A percentile compares a stretch with the other conserved stretches of the same genome.
These are phyloP conservation scores for Steatocranus sp. DNA, from an alignment of 2,797 vertebrate species.

Conservation along the genomic window DNA sequence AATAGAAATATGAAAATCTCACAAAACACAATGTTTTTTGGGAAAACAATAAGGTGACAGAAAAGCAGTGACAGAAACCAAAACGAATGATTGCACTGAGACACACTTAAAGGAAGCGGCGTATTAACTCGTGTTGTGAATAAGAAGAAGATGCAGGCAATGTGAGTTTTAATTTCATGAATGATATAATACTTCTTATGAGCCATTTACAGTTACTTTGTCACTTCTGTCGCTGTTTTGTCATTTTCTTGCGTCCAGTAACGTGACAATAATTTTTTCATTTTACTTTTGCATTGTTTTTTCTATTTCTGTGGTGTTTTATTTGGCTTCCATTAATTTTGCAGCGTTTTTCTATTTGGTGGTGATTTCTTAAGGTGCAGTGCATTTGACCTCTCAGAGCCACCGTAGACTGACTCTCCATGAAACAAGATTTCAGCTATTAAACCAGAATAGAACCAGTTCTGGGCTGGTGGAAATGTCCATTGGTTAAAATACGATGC, in stretches of 20 bases:
- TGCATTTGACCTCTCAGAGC: background rate
- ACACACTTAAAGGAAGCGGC: background rate
- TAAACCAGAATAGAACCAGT: background rate
- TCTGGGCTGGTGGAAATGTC: background rate
- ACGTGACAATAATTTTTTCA: background rate
- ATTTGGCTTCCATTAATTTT: background rate
- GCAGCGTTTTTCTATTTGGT: background rate
- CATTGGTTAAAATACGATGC: background rate
- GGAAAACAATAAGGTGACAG: background rate
- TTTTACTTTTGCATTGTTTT: background rate
- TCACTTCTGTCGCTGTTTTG: fast-evolving
- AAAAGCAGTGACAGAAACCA: background rate
- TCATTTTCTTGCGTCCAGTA: background rate
- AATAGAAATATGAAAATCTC: background rate
- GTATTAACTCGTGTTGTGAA: background rate
- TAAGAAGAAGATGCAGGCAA: background rate
- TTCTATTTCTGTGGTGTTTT: background rate
- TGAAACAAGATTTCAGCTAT: background rate
- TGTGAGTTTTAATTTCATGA: background rate
- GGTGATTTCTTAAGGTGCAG: background rate
- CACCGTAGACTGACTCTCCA: background rate
- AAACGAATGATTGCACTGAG: background rate
- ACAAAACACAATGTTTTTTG: background rate
- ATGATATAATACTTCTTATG: background rate
- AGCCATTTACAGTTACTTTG: background rate